A percentile compares a stretch with the other conserved stretches of the same genome.
Evolutionary conservation across 2,888 invertebrate genomes (phyloP).

Genomic region (Himalopsyche kuldschensis): DNA sequence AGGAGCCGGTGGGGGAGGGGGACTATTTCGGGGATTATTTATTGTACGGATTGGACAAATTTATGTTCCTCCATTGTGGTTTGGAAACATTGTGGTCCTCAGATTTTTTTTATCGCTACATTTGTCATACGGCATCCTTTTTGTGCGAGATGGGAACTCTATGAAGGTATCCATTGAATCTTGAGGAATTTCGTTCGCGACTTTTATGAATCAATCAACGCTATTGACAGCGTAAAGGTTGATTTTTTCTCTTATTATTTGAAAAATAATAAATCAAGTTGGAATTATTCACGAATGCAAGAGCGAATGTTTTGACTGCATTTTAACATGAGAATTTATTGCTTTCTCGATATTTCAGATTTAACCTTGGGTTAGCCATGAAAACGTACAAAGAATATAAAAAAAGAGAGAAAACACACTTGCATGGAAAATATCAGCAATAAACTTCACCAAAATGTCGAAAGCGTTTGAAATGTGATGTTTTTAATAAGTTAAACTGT

Average conservation of each 20-base stretch:
- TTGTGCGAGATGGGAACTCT: constrained; percentile 28
- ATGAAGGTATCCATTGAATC: constrained; percentile 26
- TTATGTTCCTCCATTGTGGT: constrained; percentile 41
- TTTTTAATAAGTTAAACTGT: too few relatives aligned
- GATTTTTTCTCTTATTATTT: background rate
- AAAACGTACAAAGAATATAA: background rate
- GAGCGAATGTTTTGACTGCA: background rate
- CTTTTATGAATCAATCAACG: constrained; percentile 30
- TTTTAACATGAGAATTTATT: background rate
- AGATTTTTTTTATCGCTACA: constrained; percentile 24
- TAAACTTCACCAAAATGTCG: too few relatives aligned
- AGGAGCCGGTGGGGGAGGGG: background rate
- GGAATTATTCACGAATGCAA: background rate
- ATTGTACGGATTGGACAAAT: constrained; percentile 40
- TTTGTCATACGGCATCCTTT: constrained; percentile 27
- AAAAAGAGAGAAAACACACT: too few relatives aligned
- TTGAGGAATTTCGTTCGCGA: constrained; percentile 19
- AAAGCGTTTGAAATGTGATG: too few relatives aligned
- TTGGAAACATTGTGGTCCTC: constrained; percentile 30
- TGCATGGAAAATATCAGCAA: too few relatives aligned
- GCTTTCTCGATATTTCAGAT: background rate
- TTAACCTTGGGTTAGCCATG: background rate
- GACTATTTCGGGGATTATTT: constrained; percentile 15
- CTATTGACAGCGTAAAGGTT: background rate
- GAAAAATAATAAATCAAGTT: background rate